Evolutionary conservation across 2,113 vertebrate genomes (phyloP).

Genomic region (Chinchilla lanigera): DNA sequence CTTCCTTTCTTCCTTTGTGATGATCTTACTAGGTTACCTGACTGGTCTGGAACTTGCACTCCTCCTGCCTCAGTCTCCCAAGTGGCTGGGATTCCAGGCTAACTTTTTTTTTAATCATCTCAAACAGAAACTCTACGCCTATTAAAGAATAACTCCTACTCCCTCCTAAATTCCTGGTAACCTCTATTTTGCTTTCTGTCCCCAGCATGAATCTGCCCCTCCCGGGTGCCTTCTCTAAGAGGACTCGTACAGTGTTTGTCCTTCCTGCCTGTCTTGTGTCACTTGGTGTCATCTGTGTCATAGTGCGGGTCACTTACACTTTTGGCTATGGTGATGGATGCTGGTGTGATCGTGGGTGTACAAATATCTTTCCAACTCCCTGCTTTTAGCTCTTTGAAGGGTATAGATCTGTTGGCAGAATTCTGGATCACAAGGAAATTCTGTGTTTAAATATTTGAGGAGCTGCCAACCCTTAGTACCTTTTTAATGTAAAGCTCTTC

Average conservation of each 20-base stretch:
- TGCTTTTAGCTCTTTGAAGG: background rate
- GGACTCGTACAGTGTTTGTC: background rate
- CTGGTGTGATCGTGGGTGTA: background rate
- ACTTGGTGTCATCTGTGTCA: background rate
- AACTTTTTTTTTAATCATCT: background rate
- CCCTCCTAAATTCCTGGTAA: background rate
- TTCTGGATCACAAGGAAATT: slow-evolving; percentile 9
- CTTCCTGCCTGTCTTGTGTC: background rate
- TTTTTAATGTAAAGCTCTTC: slow-evolving; percentile 65
- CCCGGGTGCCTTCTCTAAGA: background rate
- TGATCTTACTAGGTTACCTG: background rate
- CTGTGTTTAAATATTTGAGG: slow-evolving; percentile 59
- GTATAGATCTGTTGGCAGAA: background rate
- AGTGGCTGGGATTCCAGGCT: background rate
- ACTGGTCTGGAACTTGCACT: background rate
- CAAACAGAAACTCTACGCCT: background rate
- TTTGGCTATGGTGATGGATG: background rate
- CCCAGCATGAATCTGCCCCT: background rate
- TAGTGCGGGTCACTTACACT: background rate
- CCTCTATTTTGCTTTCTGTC: background rate
- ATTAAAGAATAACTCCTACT: background rate
- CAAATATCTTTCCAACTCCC: background rate
- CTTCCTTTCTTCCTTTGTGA: background rate
- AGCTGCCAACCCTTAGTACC: slow-evolving; percentile 45
- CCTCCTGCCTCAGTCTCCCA: background rate